Evolutionary conservation across 2,888 invertebrate species (phyloP).

Genomic region (Epiblema foenella): DNA sequence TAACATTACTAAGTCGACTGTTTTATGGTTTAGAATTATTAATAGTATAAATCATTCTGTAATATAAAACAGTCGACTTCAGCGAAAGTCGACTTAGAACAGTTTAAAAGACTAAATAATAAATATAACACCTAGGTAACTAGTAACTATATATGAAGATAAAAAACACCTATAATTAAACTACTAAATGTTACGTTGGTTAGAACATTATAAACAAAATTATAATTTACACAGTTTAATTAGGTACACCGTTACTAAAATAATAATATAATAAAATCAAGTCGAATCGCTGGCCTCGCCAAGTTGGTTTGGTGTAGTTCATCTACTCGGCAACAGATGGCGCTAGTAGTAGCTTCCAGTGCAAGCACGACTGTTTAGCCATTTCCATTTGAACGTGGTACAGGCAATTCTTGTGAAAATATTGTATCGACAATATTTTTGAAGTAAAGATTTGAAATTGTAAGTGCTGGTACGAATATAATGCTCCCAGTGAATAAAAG

Average conservation of each 20-base stretch:
- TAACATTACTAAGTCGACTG: no score
- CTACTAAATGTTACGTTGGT: no score
- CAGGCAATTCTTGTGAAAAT: background rate
- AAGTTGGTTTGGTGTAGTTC: conserved; percentile 49
- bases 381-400: no score
- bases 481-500: no score
- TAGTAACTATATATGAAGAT: no score
- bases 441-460: background rate
- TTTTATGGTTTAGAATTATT: no score
- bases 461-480: background rate
- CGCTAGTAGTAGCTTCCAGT: conserved; percentile 51
- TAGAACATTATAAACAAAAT: no score
- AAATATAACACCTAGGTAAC: background rate
- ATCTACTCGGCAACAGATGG: conserved; percentile 69
- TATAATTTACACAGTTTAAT: background rate
- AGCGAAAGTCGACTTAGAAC: no score
- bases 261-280: background rate
- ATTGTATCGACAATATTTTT: background rate
- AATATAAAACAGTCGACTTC: no score
- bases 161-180: no score
- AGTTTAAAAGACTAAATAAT: no score
- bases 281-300: background rate
- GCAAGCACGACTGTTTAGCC: background rate
- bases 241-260: background rate
- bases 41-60: no score